Evolutionary conservation across 2,888 invertebrate genomes (phyloP), one percentile per base, ranked within the genome.

Genomic region (Drosophila aldrichi): DNA sequence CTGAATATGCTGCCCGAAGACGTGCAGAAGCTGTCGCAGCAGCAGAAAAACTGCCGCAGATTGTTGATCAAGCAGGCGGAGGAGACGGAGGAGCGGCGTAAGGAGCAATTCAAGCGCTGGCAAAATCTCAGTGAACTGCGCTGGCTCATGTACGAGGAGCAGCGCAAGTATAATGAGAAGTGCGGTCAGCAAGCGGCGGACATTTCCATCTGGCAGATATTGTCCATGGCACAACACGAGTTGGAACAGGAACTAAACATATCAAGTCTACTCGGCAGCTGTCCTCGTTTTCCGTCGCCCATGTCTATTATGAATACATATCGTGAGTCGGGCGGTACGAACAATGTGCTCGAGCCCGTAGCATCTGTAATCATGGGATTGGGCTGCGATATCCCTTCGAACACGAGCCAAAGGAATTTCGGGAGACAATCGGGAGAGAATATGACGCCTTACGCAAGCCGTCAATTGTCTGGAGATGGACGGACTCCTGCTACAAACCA

Each of bases 161-260:
- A 88, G 25, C 59, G 69, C 6, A 77, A 74, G 7, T 70, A 74
- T 46, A 67, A 75, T 10, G 25, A 60, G 18, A 67, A 63, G 5
- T 64, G 12, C 43, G 79, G 34, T 60, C 49, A 6, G 16, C 3
- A 32, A 8, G 60, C 41, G 0, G 2, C 7, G 1, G 51, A 44
- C 4, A 71, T 70, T 2, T 79, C 81, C 60, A 82, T 92, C 10
- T 91, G 89, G 88, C 74, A 79, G 0, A 91, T 92, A 32, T 60
- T 92, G 4, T 60, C 81, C 0, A 8, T 64, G 32, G 90, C 89
- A 0, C 91, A 91, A 20, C 34, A 56, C 1, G 89, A 90, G 9
- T 82, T 92, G n/a, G 92, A 92, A 40, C 3, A 44, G 6, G 44
- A 70, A n/a, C 38, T 85, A 16, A 25, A 75, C 0, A 14, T 88